phyloP scores from a whole-genome alignment of 2,888 invertebrate species.

The Ophonus ardosiacus region DNA sequence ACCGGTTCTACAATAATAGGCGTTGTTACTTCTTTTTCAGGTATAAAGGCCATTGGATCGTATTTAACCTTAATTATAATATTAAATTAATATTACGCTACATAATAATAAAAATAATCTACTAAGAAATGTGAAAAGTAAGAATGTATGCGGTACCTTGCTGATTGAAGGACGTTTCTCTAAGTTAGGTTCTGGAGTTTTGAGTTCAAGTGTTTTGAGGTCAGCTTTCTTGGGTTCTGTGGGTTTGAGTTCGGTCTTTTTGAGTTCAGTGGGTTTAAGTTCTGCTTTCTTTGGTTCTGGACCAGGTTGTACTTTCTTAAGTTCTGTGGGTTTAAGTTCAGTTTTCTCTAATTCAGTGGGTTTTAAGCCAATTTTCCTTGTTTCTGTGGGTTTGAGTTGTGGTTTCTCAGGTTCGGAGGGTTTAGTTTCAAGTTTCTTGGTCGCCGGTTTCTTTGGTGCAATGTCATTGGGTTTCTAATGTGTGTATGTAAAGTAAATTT shows the following conservation, averaged over 20 bases:
- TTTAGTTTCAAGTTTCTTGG: conserved; percentile 73
- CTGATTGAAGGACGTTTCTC: conserved; percentile 68
- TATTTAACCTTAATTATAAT: conserved; percentile 52
- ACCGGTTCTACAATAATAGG: conserved; percentile 59
- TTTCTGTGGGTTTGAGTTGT: conserved; percentile 68
- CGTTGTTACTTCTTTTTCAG: conserved; percentile 56
- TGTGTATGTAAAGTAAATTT: conserved; percentile 41
- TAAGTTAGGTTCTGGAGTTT: conserved; percentile 51
- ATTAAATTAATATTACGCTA: conserved; percentile 21
- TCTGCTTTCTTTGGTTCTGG: conserved; percentile 66
- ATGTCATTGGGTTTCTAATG: conserved; percentile 71
- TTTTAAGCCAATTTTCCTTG: conserved; percentile 49
- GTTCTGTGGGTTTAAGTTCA: conserved; percentile 63
- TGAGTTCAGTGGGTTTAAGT: conserved; percentile 64
- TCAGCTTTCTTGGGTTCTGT: conserved; percentile 65
- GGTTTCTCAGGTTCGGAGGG: conserved; percentile 75
- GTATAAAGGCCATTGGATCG: conserved; percentile 62
- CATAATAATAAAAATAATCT: conserved; percentile 23
- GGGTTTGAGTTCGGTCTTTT: conserved; percentile 64
- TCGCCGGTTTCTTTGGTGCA: conserved; percentile 72
- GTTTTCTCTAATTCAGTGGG: conserved; percentile 62
- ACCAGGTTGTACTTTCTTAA: conserved; percentile 68
- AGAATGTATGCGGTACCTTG: conserved; percentile 68
- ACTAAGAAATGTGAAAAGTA: conserved; percentile 5
- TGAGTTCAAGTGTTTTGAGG: conserved; percentile 59